These are phyloP conservation scores for Ethmia dodecea DNA, from an alignment of 2,888 invertebrate species.

Conservation along the genomic window DNA sequence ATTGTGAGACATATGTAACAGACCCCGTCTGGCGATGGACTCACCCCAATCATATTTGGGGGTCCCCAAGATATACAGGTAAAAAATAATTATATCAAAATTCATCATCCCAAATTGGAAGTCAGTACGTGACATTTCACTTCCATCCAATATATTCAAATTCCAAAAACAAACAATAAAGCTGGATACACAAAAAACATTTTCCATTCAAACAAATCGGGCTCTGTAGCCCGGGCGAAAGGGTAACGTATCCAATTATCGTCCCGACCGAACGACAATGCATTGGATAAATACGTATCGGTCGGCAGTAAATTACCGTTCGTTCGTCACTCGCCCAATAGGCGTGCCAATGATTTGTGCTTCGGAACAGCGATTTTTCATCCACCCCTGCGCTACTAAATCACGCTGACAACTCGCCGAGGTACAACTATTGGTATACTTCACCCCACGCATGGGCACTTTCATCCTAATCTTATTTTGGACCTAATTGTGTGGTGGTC, in stretches of 20 bases:
- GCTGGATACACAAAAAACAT: too few relatives aligned
- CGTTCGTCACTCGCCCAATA: constrained; percentile 29
- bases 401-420: constrained; percentile 33
- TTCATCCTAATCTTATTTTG: constrained; percentile 10
- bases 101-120: too few relatives aligned
- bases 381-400: constrained; percentile 31
- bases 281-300: constrained; percentile 13
- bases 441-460: too few relatives aligned
- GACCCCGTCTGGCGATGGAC: too few relatives aligned
- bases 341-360: constrained; percentile 40
- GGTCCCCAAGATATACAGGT: too few relatives aligned
- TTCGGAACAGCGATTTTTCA: constrained; percentile 35
- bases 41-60: too few relatives aligned
- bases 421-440: constrained; percentile 25
- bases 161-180: too few relatives aligned
- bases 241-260: constrained; percentile 10
- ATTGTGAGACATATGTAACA: too few relatives aligned
- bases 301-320: constrained; percentile 24
- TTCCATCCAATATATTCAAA: too few relatives aligned
- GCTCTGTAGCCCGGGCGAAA: not conserved
- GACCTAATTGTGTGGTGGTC: constrained; percentile 15
- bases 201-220: not conserved
- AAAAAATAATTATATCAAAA: too few relatives aligned
- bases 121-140: too few relatives aligned
- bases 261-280: constrained; percentile 8